phyloP scores from a whole-genome alignment of 1,140 invertebrate genomes.

The Arion vulgaris region DNA sequence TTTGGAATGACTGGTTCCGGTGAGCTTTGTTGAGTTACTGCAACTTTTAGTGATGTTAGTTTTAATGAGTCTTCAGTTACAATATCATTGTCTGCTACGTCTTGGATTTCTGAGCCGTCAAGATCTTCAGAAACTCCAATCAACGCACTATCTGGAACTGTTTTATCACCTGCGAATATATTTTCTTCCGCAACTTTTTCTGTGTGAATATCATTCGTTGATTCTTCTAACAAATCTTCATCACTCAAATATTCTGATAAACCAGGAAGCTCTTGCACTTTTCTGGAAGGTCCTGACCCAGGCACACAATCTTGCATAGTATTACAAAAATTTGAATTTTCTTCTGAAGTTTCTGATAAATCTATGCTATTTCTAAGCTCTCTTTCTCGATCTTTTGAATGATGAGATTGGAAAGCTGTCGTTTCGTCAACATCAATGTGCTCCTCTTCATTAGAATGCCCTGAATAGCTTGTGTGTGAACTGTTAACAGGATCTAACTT shows the following conservation, averaged over 20 bases:
- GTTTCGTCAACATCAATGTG: no score
- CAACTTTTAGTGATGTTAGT: no score
- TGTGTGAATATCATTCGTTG: not conserved
- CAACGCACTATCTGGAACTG: not conserved
- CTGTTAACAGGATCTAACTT: not conserved
- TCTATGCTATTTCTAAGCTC: no score
- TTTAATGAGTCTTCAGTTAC: no score
- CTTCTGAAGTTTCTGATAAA: no score
- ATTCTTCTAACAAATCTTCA: constrained; percentile 4
- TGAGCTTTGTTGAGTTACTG: no score
- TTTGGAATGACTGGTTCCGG: no score
- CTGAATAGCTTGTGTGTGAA: not conserved
- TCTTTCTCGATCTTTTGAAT: not conserved
- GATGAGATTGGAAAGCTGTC: not conserved
- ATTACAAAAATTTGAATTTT: no score
- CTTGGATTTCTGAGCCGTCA: not conserved
- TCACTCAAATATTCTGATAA: not conserved
- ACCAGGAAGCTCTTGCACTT: no score
- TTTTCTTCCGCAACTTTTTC: not conserved
- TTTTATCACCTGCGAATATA: not conserved
- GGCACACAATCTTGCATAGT: no score
- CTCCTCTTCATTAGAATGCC: not conserved
- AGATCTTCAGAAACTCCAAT: not conserved
- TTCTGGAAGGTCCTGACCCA: no score
- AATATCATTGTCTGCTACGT: no score